These are phyloP conservation scores for Lucilia cuprina DNA, from an alignment of 1,140 invertebrate genomes.

Conservation along the genomic window DNA sequence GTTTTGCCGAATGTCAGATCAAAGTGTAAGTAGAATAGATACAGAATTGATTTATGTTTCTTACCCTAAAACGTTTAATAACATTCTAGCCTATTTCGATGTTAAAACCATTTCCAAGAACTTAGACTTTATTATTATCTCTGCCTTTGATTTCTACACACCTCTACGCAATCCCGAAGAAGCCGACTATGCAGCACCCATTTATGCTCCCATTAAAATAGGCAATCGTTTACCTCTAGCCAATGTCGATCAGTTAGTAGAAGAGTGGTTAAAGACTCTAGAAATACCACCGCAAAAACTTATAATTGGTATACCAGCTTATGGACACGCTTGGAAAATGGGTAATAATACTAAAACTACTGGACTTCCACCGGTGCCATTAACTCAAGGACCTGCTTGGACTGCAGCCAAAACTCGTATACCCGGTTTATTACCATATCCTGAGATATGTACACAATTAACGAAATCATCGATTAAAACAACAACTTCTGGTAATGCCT, in stretches of 20 bases:
- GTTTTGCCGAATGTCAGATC: slow-evolving; percentile 80
- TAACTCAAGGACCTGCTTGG: slow-evolving; percentile 72
- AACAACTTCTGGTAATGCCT: slow-evolving; percentile 67
- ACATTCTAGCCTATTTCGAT: slow-evolving; percentile 78
- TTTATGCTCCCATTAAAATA: slow-evolving; percentile 67
- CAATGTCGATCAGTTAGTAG: slow-evolving; percentile 71
- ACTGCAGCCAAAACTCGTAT: slow-evolving; percentile 71
- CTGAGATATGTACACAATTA: slow-evolving; percentile 78
- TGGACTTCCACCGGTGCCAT: slow-evolving; percentile 74
- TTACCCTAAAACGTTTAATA: too few relatives aligned
- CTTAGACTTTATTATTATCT: slow-evolving; percentile 80
- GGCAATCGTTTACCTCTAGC: slow-evolving; percentile 67
- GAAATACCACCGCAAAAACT: slow-evolving; percentile 76
- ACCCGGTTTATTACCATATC: slow-evolving; percentile 79
- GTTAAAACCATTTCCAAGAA: slow-evolving; percentile 73
- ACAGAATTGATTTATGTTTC: too few relatives aligned
- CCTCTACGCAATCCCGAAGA: slow-evolving; percentile 76
- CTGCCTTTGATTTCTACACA: slow-evolving; percentile 81
- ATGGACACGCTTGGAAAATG: slow-evolving; percentile 83
- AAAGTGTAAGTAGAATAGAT: slow-evolving; percentile 66
- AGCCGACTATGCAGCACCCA: slow-evolving; percentile 75
- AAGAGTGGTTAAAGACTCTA: slow-evolving; percentile 65
- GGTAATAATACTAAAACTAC: slow-evolving; percentile 74
- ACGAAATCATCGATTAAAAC: slow-evolving; percentile 68
- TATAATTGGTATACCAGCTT: slow-evolving; percentile 82